Evolutionary conservation across 2,797 vertebrate species (phyloP), one percentile per base, ranked within the genome.

Genomic region (Enteromius unitaeniatus): DNA sequence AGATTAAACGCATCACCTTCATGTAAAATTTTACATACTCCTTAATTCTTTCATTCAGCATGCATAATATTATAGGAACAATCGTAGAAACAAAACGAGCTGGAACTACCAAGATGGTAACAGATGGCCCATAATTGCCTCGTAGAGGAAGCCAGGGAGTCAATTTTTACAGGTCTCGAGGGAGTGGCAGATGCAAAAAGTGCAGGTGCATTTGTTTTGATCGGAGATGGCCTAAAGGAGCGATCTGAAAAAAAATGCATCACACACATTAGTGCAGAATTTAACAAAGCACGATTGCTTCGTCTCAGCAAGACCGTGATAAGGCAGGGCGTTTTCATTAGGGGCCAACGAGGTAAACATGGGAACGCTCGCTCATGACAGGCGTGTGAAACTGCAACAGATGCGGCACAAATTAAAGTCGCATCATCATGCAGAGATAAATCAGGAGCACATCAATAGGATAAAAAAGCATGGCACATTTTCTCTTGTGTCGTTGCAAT

Each of bases 71-170:
- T 95, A 95, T 93, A 94, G 89, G 93, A 95, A 95, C 95, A 95
- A 95, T 94, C 92, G 93, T 93, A 95, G 93, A 95, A 95, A 95
- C 95, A 95, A 95, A 95, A 95, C 92, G 93, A 95, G 93, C 93
- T 95, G 94, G 94, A 95, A 94, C 93, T 92, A 95, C 93, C 93
- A 93, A 93, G 94, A 94, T 90, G 92, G 91, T 94, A 95, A 95
- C 95, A 95, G 95, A 95, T 95, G 95, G 95, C 94, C 91, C 93
- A 91, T 95, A 95, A 95, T 95, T 95, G 95, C 94, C 94, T 95
- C 91, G 88, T 94, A 92, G 94, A 94, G 93, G 93, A 94, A 95
- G 94, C 95, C 95, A 95, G 94, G 94, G 95, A 95, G 95, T 95
- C 94, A 94, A 95, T 95, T 95, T 95, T 95, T 95, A 95, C 94